Evolutionary conservation across 2,888 invertebrate genomes (phyloP), one percentile per base, ranked within the genome.

Genomic region (Drosophila planitibia): DNA sequence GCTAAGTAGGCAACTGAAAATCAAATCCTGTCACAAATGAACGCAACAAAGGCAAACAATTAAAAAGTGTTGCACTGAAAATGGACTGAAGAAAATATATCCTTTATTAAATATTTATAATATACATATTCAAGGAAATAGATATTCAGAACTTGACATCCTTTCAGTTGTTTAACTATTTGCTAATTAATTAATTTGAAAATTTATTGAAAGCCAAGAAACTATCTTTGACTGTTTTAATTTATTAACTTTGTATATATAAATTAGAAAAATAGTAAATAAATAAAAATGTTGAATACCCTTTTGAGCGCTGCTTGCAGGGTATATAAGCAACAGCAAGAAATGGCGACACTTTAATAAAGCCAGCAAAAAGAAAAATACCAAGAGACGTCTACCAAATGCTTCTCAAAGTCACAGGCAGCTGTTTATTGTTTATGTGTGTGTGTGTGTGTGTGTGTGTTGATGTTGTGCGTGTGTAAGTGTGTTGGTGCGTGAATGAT

Each of bases 401-500:
- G 64, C 59, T 49, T 53, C 53, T 52, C 70, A 37, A 70, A 60
- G 58, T 71, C 58, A 25, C 62, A 41, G 47, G 25, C 70, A 58
- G 72, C 72, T 79, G 71, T 73, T 84, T 74, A 89, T 77, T 83
- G 72, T 79, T 70, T 60, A 60, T 49, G 51, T 57, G 44, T 64
- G 9, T 54, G 66, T 66, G 52, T 28, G 22, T 33, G 22, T 30
- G 25, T 30, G 51, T 30, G 37, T 37, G 58, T 49, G 52, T 54
- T 22, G 37, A 12, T 10, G 30, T 19, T 25, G 52, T 49, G 53
- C 49, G 41, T 57, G 47, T 30, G 41, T 22, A 47, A 52, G 39
- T 47, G 61, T 59, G 55, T 25, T 32, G 33, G 35, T 81, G 75
- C 68, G 73, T 86, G 81, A 85, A 83, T 85, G 88, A 86, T 90